phyloP scores from a whole-genome alignment of 2,888 invertebrate species.

The Aleiodes testaceus region DNA sequence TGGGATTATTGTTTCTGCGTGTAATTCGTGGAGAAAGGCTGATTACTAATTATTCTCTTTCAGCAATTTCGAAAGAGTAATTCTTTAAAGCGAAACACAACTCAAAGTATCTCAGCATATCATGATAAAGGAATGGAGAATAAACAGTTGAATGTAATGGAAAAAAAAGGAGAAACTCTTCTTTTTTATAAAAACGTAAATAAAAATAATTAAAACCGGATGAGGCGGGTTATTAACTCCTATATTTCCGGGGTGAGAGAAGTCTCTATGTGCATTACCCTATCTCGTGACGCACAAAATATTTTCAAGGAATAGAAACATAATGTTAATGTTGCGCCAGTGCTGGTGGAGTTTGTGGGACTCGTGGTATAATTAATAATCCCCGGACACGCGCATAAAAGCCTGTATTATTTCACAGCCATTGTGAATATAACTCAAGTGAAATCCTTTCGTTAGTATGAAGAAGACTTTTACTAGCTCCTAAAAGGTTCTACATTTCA shows the following conservation, averaged over 20 bases:
- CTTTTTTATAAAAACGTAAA: too few relatives aligned
- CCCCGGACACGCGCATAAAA: conserved; percentile 31
- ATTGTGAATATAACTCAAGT: conserved; percentile 47
- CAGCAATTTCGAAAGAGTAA: too few relatives aligned
- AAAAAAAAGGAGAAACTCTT: too few relatives aligned
- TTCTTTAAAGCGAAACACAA: too few relatives aligned
- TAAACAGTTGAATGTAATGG: too few relatives aligned
- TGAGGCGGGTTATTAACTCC: conserved; percentile 19
- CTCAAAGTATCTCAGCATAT: neutral
- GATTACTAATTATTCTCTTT: too few relatives aligned
- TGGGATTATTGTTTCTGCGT: too few relatives aligned
- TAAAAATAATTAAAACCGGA: conserved; percentile 12
- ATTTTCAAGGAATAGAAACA: conserved; percentile 45
- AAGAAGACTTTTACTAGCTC: conserved; percentile 2
- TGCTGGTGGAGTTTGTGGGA: conserved; percentile 5
- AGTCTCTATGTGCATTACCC: conserved; percentile 3
- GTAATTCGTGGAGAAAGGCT: too few relatives aligned
- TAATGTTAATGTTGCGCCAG: conserved; percentile 33
- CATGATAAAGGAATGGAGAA: neutral
- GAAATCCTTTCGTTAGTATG: conserved; percentile 34
- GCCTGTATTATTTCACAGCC: conserved; percentile 43
- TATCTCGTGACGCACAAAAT: conserved; percentile 34
- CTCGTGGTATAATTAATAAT: conserved; percentile 38
- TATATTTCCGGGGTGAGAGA: conserved; percentile 11
- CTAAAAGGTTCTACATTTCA: conserved; percentile 5